Percentiles rank a stretch among this genome's conserved stretches.
Evolutionary conservation across 2,797 vertebrate species (phyloP).

Genomic region (Gymnopithys bicolor): DNA sequence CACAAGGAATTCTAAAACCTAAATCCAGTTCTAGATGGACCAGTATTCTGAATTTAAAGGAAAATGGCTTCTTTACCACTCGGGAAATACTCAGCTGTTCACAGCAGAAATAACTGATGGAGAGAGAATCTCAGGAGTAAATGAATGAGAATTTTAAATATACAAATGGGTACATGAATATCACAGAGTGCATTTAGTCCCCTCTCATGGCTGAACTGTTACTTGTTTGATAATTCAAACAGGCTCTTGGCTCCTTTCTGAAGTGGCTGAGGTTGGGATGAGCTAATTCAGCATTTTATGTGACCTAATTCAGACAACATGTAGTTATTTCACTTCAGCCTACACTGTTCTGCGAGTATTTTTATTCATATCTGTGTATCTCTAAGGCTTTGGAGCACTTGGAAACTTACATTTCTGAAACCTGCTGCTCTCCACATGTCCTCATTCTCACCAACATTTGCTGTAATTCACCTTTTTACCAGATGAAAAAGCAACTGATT

Average conservation of each 20-base stretch:
- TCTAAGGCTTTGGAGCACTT: neutral
- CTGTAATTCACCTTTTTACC: neutral
- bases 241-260: constrained; percentile 4
- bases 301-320: constrained; percentile 33
- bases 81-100: neutral
- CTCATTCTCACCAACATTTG: neutral
- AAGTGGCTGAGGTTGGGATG: neutral
- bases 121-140: neutral
- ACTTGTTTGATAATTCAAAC: neutral
- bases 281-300: constrained; percentile 32
- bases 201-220: neutral
- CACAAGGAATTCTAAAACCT: neutral
- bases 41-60: neutral
- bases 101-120: neutral
- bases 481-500: neutral
- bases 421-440: neutral
- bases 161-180: neutral
- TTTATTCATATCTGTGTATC: neutral
- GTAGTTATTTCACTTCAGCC: neutral
- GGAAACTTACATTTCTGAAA: neutral
- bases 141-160: neutral
- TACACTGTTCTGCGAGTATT: neutral
- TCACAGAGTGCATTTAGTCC: neutral
- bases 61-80: neutral
- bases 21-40: neutral